Evolutionary conservation across 2,888 invertebrate genomes (phyloP).

Genomic region (Eupithecia abbreviata): DNA sequence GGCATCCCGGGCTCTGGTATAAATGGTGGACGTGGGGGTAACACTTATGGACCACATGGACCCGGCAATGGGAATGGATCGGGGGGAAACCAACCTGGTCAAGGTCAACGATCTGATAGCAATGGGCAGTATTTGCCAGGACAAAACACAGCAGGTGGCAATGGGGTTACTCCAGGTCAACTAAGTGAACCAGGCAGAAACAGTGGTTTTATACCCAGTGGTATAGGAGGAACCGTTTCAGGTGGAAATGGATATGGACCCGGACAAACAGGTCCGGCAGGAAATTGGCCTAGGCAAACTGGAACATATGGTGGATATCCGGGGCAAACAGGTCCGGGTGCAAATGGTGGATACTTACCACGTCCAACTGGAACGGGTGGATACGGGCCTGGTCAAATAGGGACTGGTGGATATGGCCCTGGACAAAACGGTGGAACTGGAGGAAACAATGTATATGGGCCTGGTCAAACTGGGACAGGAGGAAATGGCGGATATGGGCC

Average conservation of each 20-base stretch:
- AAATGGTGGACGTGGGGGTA: background rate
- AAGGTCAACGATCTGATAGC: background rate
- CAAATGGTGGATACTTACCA: slow-evolving; percentile 30
- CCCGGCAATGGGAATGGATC: background rate
- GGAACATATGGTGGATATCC: background rate
- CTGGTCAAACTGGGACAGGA: slow-evolving; percentile 30
- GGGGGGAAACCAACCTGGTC: background rate
- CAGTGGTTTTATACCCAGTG: background rate
- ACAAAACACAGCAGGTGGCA: background rate
- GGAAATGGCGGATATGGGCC: slow-evolving; percentile 4
- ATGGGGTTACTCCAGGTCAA: background rate
- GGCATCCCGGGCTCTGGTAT: background rate
- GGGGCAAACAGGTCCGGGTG: background rate
- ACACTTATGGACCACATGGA: background rate
- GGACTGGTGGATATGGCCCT: slow-evolving; percentile 26
- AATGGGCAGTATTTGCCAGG: background rate
- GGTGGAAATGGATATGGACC: background rate
- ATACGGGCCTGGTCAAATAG: background rate
- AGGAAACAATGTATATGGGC: slow-evolving; percentile 26
- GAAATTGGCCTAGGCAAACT: background rate
- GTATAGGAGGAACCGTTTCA: background rate
- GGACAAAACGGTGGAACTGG: slow-evolving; percentile 28
- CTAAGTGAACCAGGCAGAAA: background rate
- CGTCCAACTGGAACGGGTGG: slow-evolving; percentile 25
- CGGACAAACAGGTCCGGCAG: too few relatives aligned